Evolutionary conservation across 2,888 invertebrate genomes (phyloP), one percentile per base, ranked within the genome.

Genomic region (Dastarcus helophoroides): DNA sequence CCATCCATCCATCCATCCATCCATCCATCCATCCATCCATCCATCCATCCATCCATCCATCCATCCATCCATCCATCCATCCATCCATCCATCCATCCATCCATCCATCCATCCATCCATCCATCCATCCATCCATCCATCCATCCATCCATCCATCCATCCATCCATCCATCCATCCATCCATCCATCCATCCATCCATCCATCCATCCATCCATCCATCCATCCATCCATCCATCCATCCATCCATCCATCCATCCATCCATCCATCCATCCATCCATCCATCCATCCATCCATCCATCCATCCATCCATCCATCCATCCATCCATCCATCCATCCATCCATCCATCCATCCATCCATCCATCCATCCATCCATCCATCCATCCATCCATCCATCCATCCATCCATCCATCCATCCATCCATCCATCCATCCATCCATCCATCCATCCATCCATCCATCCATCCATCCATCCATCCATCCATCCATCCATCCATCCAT

Each of bases 381-480:
- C 24, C 24, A 8, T 23, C 24, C 24, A 8, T 23, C 24, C 24
- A 8, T 23, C 24, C 24, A 8, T 23, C 24, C 24, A 8, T 23
- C 24, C 24, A 8, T 23, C 24, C 24, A 8, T 23, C 24, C 24
- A 8, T 23, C 24, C 24, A 8, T 23, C 24, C 24, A 8, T 23
- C 24, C 24, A 8, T 23, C 24, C 24, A 8, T 23, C 24, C 24
- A 8, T 23, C 24, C 24, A 8, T 23, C 24, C 24, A 23, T 23
- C 24, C 24, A 23, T 23, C 24, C 24, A 23, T 23, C 24, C 24
- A 23, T 23, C 24, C 24, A 23, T 23, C 24, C 24, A 23, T 23
- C 24, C 24, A 23, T 23, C 24, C 24, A 23, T 23, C 6, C 24
- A 23, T 23, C 24, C 24, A 23, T 23, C 24, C 24, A 23, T 23